Evolutionary conservation across 2,888 invertebrate species (phyloP).

Genomic region (Uropetala carovei): DNA sequence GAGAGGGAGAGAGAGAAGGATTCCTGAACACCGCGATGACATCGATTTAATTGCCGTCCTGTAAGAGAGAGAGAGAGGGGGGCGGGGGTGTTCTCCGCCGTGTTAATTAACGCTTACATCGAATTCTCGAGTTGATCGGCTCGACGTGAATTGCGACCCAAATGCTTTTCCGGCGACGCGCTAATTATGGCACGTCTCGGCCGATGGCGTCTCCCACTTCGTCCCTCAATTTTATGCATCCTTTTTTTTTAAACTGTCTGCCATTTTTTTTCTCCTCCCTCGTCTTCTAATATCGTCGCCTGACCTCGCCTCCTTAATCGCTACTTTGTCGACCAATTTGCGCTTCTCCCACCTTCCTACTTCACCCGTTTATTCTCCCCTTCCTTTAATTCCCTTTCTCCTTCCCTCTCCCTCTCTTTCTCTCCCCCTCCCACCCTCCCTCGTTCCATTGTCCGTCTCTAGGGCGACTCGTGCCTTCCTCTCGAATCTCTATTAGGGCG

Average conservation of each 20-base stretch:
- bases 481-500: no score
- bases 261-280: not conserved
- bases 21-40: not conserved
- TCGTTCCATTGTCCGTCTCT: not conserved
- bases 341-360: not conserved
- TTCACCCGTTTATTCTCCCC: not conserved
- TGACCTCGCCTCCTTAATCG: not conserved
- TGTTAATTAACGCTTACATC: slow-evolving; percentile 32
- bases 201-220: not conserved
- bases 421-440: not conserved
- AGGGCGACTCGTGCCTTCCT: no score
- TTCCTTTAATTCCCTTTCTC: not conserved
- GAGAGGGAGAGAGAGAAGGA: not conserved
- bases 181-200: not conserved
- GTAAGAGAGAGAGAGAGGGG: no score
- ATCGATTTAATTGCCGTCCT: slow-evolving; percentile 34
- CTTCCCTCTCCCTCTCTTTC: not conserved
- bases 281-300: not conserved
- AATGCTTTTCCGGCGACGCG: not conserved
- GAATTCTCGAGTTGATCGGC: not conserved
- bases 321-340: no score
- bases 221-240: not conserved
- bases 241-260: not conserved
- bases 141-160: not conserved
- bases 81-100: slow-evolving; percentile 10